Evolutionary conservation across 2,888 invertebrate genomes (phyloP).

Genomic region (Drosophila mercatorum): DNA sequence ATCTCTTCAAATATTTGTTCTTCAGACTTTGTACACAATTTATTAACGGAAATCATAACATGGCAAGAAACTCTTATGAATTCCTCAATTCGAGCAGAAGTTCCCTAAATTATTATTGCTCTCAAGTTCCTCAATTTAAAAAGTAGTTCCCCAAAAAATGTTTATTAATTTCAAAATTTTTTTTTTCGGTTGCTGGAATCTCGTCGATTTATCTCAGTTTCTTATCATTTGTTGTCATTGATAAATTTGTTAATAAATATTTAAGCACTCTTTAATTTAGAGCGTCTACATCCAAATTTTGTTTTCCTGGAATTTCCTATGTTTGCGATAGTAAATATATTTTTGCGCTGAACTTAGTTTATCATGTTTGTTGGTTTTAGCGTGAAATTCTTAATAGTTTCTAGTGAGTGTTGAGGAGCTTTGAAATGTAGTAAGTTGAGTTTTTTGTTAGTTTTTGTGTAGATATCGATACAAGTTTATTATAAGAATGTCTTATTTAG

Average conservation of each 20-base stretch:
- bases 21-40: constrained; percentile 10
- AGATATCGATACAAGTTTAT: background rate
- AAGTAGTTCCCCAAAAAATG: background rate
- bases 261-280: constrained; percentile 4
- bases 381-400: background rate
- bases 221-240: constrained; percentile 22
- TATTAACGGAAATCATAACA: constrained; percentile 28
- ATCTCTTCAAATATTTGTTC: constrained; percentile 33
- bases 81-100: background rate
- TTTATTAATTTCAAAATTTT: background rate
- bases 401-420: background rate
- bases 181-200: background rate
- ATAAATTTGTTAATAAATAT: constrained; percentile 20
- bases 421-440: background rate
- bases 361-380: background rate
- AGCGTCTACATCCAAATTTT: constrained; percentile 3
- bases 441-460: background rate
- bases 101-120: background rate
- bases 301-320: constrained; percentile 8
- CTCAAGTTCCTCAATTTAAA: background rate
- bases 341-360: background rate
- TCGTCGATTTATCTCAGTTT: constrained; percentile 13
- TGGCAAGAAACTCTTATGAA: background rate
- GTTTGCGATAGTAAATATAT: background rate
- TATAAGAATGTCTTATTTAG: background rate